Evolutionary conservation across 2,888 invertebrate genomes (phyloP).

Genomic region (Xanthorhoe spadicearia): DNA sequence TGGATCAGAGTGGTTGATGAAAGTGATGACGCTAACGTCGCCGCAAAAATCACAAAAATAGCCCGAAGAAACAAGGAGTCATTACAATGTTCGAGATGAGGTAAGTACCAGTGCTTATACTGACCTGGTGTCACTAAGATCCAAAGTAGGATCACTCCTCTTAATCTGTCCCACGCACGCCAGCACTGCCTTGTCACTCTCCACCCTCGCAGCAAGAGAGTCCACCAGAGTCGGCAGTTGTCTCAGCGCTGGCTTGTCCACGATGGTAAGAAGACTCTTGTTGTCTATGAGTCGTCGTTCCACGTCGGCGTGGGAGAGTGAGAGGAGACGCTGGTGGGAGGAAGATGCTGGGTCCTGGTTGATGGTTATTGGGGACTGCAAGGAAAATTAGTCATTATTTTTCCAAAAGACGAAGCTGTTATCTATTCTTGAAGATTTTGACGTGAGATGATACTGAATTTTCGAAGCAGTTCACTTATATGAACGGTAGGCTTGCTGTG

Average conservation of each 20-base stretch:
- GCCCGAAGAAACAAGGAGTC: too few relatives aligned
- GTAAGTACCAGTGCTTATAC: too few relatives aligned
- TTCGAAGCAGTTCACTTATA: too few relatives aligned
- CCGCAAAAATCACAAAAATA: too few relatives aligned
- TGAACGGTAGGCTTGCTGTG: too few relatives aligned
- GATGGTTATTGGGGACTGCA: slow-evolving; percentile 79
- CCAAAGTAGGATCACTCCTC: slow-evolving; percentile 85
- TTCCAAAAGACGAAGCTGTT: background rate
- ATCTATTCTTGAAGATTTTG: too few relatives aligned
- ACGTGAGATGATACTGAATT: too few relatives aligned
- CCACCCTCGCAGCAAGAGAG: slow-evolving; percentile 91
- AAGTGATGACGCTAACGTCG: too few relatives aligned
- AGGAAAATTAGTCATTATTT: background rate
- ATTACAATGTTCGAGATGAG: too few relatives aligned
- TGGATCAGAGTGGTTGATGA: too few relatives aligned
- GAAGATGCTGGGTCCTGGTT: slow-evolving; percentile 92
- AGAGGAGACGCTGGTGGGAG: slow-evolving; percentile 94
- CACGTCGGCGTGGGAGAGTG: slow-evolving; percentile 93
- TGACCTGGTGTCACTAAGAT: slow-evolving; percentile 86
- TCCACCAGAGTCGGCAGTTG: slow-evolving; percentile 89
- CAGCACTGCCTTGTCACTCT: slow-evolving; percentile 95
- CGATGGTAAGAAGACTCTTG: slow-evolving; percentile 93
- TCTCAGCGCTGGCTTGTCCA: slow-evolving; percentile 92
- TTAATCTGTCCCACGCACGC: slow-evolving; percentile 89
- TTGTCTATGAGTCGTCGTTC: slow-evolving; percentile 96